phyloP scores from a whole-genome alignment of 2,113 vertebrate genomes.

The Prietella phreatophila region DNA sequence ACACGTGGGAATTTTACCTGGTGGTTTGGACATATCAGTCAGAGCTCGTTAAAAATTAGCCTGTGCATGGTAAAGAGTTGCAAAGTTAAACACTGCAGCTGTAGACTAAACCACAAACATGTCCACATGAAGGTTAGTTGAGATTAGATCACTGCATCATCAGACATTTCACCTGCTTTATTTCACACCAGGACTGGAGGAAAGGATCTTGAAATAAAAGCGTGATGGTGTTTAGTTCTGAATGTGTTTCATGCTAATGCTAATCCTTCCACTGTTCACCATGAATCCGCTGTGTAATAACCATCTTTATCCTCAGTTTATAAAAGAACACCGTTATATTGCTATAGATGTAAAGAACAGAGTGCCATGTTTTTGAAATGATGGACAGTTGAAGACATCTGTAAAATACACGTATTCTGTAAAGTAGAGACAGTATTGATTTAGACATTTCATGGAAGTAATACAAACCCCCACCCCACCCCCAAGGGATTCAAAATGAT shows the following conservation, averaged over 20 bases:
- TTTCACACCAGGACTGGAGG: background rate
- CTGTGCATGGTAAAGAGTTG: background rate
- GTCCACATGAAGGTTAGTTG: background rate
- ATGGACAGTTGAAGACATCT: background rate
- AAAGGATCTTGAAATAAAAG: background rate
- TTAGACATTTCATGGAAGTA: background rate
- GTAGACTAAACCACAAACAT: background rate
- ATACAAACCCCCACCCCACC: too few species aligned
- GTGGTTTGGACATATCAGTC: background rate
- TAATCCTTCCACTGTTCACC: background rate
- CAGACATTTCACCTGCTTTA: background rate
- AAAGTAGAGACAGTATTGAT: background rate
- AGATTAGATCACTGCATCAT: background rate
- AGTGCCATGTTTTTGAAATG: background rate
- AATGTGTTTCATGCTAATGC: background rate
- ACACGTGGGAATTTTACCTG: background rate
- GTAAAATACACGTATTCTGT: background rate
- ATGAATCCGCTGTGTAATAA: background rate
- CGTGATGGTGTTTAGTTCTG: background rate
- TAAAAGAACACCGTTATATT: background rate
- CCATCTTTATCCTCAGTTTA: too few species aligned
- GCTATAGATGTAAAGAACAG: background rate
- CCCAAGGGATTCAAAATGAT: background rate
- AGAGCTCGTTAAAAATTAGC: background rate
- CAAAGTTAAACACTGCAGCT: background rate